A percentile compares a stretch with the other conserved stretches of the same genome.
Evolutionary conservation across 2,113 vertebrate genomes (phyloP).

Genomic region (Corapipo altera): DNA sequence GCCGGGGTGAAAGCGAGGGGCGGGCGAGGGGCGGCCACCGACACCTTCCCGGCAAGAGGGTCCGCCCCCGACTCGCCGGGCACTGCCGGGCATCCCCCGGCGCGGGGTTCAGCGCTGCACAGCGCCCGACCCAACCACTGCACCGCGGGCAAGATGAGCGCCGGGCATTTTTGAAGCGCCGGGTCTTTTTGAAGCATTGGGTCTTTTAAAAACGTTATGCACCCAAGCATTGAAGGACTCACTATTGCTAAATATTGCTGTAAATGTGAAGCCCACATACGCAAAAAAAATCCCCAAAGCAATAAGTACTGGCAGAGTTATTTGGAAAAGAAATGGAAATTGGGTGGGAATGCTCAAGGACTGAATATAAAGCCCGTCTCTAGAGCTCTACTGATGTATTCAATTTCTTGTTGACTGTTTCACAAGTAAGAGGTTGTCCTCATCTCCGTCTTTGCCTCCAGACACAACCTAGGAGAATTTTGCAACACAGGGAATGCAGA

Average conservation of each 20-base stretch:
- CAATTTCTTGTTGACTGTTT: neutral
- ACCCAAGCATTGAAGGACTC: neutral
- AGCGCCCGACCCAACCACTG: neutral
- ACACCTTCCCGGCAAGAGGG: neutral
- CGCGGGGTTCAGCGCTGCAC: neutral
- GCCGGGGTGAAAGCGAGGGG: neutral
- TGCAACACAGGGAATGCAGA: neutral
- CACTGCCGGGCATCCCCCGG: neutral
- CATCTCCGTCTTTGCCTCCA: neutral
- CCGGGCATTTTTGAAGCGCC: rapidly evolving
- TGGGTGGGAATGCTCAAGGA: neutral
- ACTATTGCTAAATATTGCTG: neutral
- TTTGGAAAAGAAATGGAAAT: neutral
- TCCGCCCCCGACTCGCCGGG: neutral
- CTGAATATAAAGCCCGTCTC: neutral
- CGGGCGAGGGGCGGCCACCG: neutral
- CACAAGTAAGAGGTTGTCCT: neutral
- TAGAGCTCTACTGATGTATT: neutral
- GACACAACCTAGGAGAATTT: neutral
- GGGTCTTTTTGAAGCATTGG: rapidly evolving
- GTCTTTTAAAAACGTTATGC: too few relatives aligned
- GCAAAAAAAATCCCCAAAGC: neutral
- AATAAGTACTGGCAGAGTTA: neutral
- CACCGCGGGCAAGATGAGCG: rapidly evolving
- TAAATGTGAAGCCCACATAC: neutral